Evolutionary conservation across 2,113 vertebrate genomes (phyloP).

Genomic region (Melanocharis versteri): DNA sequence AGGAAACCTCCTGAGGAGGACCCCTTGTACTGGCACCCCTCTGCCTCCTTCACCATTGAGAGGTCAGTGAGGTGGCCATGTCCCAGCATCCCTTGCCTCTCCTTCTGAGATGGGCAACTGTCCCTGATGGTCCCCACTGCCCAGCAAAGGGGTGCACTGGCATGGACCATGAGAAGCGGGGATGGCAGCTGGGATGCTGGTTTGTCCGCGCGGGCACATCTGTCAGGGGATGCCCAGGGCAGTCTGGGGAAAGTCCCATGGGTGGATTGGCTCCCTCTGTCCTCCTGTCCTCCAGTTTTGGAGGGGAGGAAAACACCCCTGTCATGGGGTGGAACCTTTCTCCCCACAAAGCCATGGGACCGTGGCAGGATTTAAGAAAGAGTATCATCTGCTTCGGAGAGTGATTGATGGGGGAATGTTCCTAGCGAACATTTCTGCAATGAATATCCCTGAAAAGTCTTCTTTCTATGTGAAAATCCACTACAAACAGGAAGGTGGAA

Average conservation of each 20-base stretch:
- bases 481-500: neutral
- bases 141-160: neutral
- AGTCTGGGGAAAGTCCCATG: neutral
- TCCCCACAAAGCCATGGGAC: neutral
- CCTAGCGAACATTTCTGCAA: neutral
- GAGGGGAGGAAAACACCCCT: neutral
- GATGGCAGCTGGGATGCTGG: neutral
- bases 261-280: neutral
- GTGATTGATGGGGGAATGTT: neutral
- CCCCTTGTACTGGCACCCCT: rapidly evolving
- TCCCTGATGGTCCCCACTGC: rapidly evolving
- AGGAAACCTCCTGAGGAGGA: neutral
- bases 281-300: neutral
- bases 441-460: neutral
- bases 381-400: rapidly evolving
- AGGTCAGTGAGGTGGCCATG: neutral
- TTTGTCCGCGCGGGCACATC: rapidly evolving
- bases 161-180: neutral
- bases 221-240: neutral
- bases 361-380: neutral
- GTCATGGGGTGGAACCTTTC: neutral
- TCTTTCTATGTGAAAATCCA: neutral
- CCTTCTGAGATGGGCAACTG: neutral
- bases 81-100: neutral
- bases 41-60: neutral